phyloP scores from a whole-genome alignment of 2,113 vertebrate genomes.

The Verasper variegatus region DNA sequence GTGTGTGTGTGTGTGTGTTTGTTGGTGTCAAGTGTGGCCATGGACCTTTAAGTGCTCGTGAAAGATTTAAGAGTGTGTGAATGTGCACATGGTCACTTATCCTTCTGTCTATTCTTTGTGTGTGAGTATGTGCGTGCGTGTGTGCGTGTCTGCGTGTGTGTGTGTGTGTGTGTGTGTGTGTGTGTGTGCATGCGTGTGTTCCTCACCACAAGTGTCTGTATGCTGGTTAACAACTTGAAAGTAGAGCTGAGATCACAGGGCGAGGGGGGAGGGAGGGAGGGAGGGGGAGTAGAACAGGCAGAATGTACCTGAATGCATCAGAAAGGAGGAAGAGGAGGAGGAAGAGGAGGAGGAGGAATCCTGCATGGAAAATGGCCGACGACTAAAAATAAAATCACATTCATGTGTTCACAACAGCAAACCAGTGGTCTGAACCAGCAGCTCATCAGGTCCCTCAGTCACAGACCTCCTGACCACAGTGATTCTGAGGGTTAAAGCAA shows the following conservation, averaged over 20 bases:
- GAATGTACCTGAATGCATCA: too few species aligned
- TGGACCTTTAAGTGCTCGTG: conserved; percentile 20
- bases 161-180: too few species aligned
- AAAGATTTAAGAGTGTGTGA: conserved; percentile 32
- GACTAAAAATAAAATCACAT: too few species aligned
- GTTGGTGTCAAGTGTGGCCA: conserved; percentile 11
- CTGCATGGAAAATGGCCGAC: too few species aligned
- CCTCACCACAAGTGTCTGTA: neutral
- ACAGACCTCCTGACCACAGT: too few species aligned
- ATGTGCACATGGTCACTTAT: neutral
- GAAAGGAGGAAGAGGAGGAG: too few species aligned
- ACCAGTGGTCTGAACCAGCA: too few species aligned
- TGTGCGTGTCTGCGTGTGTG: neutral
- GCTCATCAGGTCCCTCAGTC: too few species aligned
- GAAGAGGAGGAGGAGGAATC: too few species aligned
- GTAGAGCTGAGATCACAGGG: neutral
- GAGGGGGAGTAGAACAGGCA: too few species aligned
- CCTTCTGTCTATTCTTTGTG: neutral
- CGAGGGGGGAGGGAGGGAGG: neutral
- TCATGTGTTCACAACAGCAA: too few species aligned
- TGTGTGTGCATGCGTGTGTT: neutral
- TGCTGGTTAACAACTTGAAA: conserved; percentile 1
- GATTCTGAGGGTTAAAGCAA: too few species aligned
- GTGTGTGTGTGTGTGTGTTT: neutral
- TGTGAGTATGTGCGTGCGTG: neutral